These are phyloP conservation scores for Oryzias javanicus DNA, from an alignment of 2,113 vertebrate species.

Conservation along the genomic window DNA sequence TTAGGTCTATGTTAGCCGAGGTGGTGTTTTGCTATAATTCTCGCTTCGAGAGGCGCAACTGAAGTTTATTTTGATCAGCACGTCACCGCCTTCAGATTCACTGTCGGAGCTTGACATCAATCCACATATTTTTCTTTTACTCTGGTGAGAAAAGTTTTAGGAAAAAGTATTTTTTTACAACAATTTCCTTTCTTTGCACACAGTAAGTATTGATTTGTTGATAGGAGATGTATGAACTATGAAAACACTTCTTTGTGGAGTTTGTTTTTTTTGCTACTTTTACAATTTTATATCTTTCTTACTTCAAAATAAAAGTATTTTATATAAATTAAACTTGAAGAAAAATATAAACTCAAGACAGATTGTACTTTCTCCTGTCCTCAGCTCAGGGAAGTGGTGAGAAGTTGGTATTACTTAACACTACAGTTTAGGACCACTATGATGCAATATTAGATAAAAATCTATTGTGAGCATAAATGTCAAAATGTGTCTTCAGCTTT, in stretches of 20 bases:
- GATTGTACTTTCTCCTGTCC: background rate
- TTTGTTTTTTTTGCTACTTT: background rate
- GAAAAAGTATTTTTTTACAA: no score
- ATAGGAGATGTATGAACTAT: no score
- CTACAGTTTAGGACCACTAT: background rate
- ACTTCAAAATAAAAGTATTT: background rate
- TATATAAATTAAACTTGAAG: background rate
- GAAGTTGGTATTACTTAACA: background rate
- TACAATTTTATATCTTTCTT: background rate
- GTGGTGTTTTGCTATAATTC: background rate
- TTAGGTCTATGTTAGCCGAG: background rate
- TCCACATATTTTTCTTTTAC: background rate
- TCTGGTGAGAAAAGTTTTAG: background rate
- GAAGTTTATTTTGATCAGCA: conserved; percentile 22
- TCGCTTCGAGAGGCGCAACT: conserved; percentile 11
- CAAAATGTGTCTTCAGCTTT: background rate
- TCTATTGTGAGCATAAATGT: background rate
- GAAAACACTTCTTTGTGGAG: background rate
- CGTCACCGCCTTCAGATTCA: conserved; percentile 22
- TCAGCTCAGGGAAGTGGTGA: background rate
- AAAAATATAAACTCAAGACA: background rate
- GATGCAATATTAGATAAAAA: background rate
- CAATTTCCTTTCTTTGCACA: no score
- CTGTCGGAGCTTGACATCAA: conserved; percentile 2
- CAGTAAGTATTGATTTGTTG: no score